Conservation (phyloP, 2,888 invertebrate species). For the Lathronympha strigana region DNA sequence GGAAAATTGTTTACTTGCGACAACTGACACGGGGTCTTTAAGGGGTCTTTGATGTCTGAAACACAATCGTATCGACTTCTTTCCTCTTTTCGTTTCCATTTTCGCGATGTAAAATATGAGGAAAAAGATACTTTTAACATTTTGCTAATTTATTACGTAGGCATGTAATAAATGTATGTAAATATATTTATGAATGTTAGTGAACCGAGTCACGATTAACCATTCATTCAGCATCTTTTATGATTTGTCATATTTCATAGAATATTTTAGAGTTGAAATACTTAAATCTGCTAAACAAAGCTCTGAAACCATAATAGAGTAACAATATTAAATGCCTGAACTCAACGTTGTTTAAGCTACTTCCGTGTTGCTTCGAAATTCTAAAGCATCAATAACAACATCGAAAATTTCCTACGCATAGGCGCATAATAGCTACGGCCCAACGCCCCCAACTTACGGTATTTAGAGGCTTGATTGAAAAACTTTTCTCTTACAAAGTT, state of each 20-base stretch:
- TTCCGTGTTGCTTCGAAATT: constrained; percentile 7
- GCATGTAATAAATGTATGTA: background rate
- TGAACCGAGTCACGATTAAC: no score
- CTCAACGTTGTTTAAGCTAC: background rate
- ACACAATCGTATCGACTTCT: constrained; percentile 1
- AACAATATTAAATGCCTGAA: no score
- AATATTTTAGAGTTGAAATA: no score
- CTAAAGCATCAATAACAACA: constrained; percentile 9
- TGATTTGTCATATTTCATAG: no score
- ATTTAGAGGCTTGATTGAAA: constrained; percentile 51
- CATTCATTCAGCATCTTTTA: no score
- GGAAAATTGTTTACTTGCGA: constrained; percentile 32
- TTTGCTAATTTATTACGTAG: background rate
- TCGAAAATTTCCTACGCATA: constrained; percentile 1
- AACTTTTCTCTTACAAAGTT: constrained; percentile 49
- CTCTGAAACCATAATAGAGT: no score
- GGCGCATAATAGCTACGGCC: constrained; percentile 17
- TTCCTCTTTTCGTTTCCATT: background rate
- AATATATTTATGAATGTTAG: no score
- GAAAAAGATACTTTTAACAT: background rate
- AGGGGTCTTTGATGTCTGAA: constrained; percentile 9
- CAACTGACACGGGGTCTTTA: constrained; percentile 24
- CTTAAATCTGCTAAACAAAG: no score
- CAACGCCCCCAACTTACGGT: constrained; percentile 32
- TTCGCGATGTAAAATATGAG: background rate